These are phyloP conservation scores for Tursiops truncatus DNA, from an alignment of 2,113 vertebrate genomes.

Conservation along the genomic window DNA sequence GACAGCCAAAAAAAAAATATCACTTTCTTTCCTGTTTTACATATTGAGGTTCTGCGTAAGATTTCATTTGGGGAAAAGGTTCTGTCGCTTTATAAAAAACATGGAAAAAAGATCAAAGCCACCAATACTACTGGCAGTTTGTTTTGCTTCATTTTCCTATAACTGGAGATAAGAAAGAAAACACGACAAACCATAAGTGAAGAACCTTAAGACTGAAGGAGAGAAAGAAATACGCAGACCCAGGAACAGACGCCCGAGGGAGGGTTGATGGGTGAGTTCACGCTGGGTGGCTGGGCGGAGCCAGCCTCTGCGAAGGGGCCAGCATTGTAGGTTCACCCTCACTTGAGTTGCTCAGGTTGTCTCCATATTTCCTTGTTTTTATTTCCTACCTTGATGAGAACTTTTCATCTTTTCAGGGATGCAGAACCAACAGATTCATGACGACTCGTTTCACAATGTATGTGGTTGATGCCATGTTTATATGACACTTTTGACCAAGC, in stretches of 20 bases:
- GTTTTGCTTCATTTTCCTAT: neutral
- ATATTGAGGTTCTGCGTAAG: neutral
- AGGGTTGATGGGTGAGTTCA: fast-evolving
- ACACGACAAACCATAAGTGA: neutral
- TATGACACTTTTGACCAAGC: neutral
- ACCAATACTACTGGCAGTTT: neutral
- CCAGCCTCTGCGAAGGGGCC: neutral
- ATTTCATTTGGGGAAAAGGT: neutral
- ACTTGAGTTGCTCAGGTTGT: neutral
- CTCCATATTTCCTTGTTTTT: neutral
- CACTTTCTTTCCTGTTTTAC: neutral
- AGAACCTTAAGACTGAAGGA: neutral
- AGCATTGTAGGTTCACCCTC: neutral
- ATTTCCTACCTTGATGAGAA: neutral
- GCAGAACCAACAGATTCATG: neutral
- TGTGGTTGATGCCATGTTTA: neutral
- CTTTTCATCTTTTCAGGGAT: neutral
- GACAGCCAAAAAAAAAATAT: neutral
- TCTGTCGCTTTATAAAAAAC: neutral
- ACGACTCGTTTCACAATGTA: neutral
- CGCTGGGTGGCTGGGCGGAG: neutral
- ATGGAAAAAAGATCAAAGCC: neutral
- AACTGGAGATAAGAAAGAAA: neutral
- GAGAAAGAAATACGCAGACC: neutral
- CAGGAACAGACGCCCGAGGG: too few species aligned